Evolutionary conservation across 2,797 vertebrate species (phyloP), one percentile per base, ranked within the genome.

Genomic region (Anas bahamensis): DNA sequence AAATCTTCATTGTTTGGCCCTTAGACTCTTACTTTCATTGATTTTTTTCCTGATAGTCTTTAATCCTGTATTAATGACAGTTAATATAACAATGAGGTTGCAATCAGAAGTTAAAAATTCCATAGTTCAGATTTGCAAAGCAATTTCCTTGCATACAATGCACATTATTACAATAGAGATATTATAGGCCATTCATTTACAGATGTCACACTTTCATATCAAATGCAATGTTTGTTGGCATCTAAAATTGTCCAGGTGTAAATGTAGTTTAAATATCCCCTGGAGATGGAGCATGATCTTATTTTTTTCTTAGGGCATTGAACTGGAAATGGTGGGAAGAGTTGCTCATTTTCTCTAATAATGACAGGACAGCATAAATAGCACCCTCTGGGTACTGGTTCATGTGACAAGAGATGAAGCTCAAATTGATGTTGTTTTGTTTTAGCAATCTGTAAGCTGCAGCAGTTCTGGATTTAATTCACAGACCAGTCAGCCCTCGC

Each of bases 381-480:
- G 46, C 41, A 69, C 84, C 70, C 91, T 77, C 78, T 79, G 75
- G 78, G 57, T 93, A 88, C 79, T 70, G 71, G 11, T 86, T 64
- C 69, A 6, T 33, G 46, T 56, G 74, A 29, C 41, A 80, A 65
- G 71, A 86, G 50, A 68, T 95, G 60, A 83, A 55, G 61, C 41
- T 46, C 75, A 77, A 77, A 85, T 59, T 89, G 70, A 80, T 93
- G 61, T 73, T 13, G 26, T 82, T 90, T 91, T 82, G 24, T 35
- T 91, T 55, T 50, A 84, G 86, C 61, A 56, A 17, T 90, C 71
- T 66, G 72, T 85, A 66, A 89, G 74, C 48, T 59, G 35, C 66
- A 65, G 69, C 33, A 9, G 28, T 80, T 90, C 60, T 82, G 31
- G 69, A 76, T 93, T 93, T 79, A 84, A 88, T 88, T 93, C 44